phyloP scores from a whole-genome alignment of 2,888 invertebrate genomes.

The Pachymerium ferrugineum region DNA sequence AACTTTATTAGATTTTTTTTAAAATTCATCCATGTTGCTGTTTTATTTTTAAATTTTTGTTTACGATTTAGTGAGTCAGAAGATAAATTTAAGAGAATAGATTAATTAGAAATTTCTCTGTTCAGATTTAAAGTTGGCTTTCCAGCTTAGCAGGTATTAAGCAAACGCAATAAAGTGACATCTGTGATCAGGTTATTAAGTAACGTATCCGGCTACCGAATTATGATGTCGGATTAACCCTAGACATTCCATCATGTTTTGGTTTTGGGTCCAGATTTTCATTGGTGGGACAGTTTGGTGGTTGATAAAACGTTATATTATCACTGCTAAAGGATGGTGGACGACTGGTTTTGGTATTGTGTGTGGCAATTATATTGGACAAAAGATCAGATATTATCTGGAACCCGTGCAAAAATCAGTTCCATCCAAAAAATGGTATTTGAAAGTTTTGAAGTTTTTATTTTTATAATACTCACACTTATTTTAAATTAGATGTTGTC shows the following conservation, averaged over 20 bases:
- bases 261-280: neutral
- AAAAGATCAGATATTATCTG: neutral
- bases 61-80: neutral
- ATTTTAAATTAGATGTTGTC: too few species aligned
- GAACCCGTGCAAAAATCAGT: neutral
- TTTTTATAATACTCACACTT: too few species aligned
- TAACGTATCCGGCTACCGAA: too few species aligned
- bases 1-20: too few species aligned
- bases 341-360: neutral
- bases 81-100: neutral
- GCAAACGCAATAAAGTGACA: too few species aligned
- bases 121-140: too few species aligned
- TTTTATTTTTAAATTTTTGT: neutral
- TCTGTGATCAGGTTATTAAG: too few species aligned
- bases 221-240: neutral
- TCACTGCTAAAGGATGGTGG: neutral
- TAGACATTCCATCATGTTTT: too few species aligned
- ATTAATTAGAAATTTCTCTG: too few species aligned
- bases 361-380: neutral
- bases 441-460: too few species aligned
- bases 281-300: neutral
- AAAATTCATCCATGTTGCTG: neutral
- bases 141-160: too few species aligned
- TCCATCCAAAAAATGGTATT: neutral
- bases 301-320: neutral